phyloP scores from a whole-genome alignment of 2,797 vertebrate genomes.

The Poeciliopsis infans region DNA sequence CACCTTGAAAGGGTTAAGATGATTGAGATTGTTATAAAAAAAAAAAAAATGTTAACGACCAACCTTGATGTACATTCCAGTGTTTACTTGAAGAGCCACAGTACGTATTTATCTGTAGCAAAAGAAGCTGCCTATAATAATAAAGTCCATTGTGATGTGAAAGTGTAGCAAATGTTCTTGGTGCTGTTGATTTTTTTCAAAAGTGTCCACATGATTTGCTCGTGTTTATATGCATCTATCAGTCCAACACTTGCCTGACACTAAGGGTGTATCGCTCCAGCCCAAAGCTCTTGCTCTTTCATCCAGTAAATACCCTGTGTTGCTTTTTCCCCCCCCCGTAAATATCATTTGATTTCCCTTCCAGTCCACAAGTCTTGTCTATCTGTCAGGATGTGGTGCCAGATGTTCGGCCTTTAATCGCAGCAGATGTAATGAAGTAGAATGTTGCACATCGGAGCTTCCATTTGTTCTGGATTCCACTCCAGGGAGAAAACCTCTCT shows the following conservation, averaged over 20 bases:
- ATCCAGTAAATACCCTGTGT: slow-evolving; percentile 73
- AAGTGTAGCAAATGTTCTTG: slow-evolving; percentile 55
- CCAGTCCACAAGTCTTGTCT: slow-evolving; percentile 90
- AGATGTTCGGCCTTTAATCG: slow-evolving; percentile 98
- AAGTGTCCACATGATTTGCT: slow-evolving; percentile 58
- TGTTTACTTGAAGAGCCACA: slow-evolving; percentile 79
- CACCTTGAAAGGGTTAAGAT: slow-evolving; percentile 59
- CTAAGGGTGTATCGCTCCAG: slow-evolving; percentile 56
- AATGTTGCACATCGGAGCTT: slow-evolving; percentile 97
- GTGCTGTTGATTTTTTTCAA: slow-evolving; percentile 63
- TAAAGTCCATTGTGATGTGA: slow-evolving; percentile 81
- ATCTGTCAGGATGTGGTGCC: slow-evolving; percentile 94
- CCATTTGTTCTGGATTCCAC: slow-evolving; percentile 96
- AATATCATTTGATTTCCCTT: slow-evolving; percentile 77
- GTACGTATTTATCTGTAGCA: slow-evolving; percentile 80
- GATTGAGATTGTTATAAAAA: slow-evolving; percentile 59
- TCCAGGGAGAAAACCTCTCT: slow-evolving; percentile 94
- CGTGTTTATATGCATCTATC: slow-evolving; percentile 69
- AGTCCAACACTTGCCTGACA: slow-evolving; percentile 60
- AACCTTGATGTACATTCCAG: slow-evolving; percentile 80
- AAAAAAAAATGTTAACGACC: slow-evolving; percentile 49
- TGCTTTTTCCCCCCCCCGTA: slow-evolving; percentile 63
- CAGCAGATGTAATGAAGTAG: slow-evolving; percentile 98
- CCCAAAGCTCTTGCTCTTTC: slow-evolving; percentile 72
- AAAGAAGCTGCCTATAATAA: slow-evolving; percentile 76